Evolutionary conservation across 1,140 invertebrate genomes (phyloP).

Genomic region (Parasteatoda tepidariorum): DNA sequence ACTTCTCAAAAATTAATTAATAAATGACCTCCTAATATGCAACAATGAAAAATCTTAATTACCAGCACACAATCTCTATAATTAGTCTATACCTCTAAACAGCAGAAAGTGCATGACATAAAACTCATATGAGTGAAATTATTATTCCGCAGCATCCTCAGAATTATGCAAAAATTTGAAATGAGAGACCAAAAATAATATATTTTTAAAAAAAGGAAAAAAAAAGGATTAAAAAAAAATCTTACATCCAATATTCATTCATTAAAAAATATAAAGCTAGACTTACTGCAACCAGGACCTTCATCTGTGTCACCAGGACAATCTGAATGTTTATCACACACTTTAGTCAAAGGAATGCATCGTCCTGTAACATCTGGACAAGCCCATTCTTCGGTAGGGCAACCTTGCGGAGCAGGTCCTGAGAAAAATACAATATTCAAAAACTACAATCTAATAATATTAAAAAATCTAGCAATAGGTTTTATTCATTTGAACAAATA

Average conservation of each 20-base stretch:
- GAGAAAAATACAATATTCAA: neutral
- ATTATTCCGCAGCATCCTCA: no score
- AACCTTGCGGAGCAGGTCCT: constrained; percentile 61
- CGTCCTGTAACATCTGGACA: constrained; percentile 67
- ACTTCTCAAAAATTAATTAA: no score
- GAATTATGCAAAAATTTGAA: no score
- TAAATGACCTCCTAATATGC: no score
- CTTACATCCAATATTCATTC: neutral
- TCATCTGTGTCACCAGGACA: constrained; percentile 94
- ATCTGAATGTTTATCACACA: constrained; percentile 87
- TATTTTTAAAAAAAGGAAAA: no score
- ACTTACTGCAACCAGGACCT: constrained; percentile 80
- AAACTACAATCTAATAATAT: neutral
- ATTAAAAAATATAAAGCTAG: neutral
- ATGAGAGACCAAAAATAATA: no score
- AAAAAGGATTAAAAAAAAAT: no score
- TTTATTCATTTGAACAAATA: constrained; percentile 63
- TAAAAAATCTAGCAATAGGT: neutral
- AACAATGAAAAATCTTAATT: no score
- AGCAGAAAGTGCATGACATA: no score
- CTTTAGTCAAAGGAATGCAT: constrained; percentile 73
- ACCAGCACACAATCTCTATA: no score
- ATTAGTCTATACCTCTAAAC: no score
- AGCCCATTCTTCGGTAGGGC: constrained; percentile 65
- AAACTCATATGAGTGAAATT: no score